Evolutionary conservation across 2,113 vertebrate species (phyloP).

Genomic region (Heterocephalus glaber): DNA sequence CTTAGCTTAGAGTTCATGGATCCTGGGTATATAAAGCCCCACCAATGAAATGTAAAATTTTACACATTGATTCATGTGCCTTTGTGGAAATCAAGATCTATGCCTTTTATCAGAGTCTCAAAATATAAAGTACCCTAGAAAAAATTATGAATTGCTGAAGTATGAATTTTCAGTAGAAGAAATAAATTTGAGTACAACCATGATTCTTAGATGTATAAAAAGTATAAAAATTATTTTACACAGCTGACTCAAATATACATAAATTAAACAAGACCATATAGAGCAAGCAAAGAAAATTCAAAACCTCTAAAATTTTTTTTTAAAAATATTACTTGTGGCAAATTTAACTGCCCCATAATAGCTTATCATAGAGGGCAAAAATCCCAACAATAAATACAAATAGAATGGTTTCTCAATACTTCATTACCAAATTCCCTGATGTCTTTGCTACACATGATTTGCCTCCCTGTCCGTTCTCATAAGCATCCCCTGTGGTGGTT

Average conservation of each 20-base stretch:
- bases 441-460: not conserved
- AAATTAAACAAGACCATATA: not conserved
- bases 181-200: not conserved
- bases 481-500: not conserved
- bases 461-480: not conserved
- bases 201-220: constrained; percentile 9
- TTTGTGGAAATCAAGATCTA: not conserved
- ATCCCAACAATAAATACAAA: not conserved
- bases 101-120: not conserved
- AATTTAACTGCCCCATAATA: not conserved
- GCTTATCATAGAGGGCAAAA: not conserved
- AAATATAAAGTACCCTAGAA: not conserved
- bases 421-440: not conserved
- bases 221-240: not conserved
- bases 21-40: not conserved
- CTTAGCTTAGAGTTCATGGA: not conserved
- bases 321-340: not conserved
- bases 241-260: not conserved
- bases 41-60: constrained; percentile 1
- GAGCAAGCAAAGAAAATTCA: not conserved
- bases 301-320: not conserved
- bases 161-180: not conserved
- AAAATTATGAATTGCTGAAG: not conserved
- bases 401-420: not conserved
- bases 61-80: not conserved